phyloP scores from a whole-genome alignment of 2,888 invertebrate genomes.

The Lasioglossum villosulum region DNA sequence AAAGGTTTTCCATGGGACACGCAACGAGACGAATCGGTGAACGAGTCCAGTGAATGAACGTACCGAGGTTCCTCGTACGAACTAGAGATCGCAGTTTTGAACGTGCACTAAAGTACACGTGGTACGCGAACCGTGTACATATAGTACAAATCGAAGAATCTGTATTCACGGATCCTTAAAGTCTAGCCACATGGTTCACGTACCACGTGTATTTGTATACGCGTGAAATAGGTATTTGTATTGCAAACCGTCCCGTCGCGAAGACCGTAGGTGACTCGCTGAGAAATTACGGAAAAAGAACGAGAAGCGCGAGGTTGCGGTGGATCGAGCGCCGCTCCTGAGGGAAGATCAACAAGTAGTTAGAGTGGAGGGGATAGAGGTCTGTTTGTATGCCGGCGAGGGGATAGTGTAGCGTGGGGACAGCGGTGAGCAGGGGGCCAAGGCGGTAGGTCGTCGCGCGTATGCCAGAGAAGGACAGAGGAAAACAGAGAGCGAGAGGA shows the following conservation, averaged over 20 bases:
- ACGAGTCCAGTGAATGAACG: not conserved
- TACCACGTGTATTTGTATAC: too few species aligned
- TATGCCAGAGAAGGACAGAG: conserved; percentile 2
- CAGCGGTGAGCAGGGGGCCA: conserved; percentile 15
- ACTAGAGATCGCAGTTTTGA: too few species aligned
- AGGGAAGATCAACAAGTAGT: conserved; percentile 76
- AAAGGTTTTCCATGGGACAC: not conserved
- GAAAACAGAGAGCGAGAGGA: not conserved
- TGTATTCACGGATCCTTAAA: too few species aligned
- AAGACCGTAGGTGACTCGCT: not conserved
- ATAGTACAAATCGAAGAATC: too few species aligned
- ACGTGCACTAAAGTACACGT: too few species aligned
- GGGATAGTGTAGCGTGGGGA: conserved; percentile 51
- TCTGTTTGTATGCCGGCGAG: conserved; percentile 67
- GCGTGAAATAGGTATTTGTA: too few species aligned
- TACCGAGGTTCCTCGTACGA: not conserved
- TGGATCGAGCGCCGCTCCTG: conserved; percentile 64
- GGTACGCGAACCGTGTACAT: too few species aligned
- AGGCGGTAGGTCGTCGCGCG: conserved; percentile 10
- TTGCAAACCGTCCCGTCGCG: not conserved
- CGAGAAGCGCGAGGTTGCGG: conserved; percentile 14
- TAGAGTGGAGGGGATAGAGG: conserved; percentile 59
- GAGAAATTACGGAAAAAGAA: not conserved
- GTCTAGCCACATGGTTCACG: too few species aligned
- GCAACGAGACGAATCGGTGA: not conserved